These are phyloP conservation scores for Agrotis segetum DNA, from an alignment of 2,888 invertebrate species.

Conservation along the genomic window DNA sequence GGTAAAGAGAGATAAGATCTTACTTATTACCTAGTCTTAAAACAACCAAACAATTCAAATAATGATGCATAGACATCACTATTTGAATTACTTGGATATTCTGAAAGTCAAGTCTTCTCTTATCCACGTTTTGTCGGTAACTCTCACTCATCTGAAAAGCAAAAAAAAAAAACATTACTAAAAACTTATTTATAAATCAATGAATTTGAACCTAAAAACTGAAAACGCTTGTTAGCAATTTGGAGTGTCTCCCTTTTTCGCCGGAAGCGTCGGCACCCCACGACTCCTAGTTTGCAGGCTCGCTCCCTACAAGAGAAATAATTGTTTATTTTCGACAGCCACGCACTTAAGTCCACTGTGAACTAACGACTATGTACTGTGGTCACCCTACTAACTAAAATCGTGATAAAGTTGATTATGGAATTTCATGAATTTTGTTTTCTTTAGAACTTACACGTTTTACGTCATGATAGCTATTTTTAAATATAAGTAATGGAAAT, in stretches of 20 bases:
- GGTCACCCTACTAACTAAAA: slow-evolving; percentile 57
- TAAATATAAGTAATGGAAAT: no score
- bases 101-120: background rate
- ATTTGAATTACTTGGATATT: background rate
- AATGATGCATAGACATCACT: background rate
- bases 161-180: background rate
- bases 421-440: slow-evolving; percentile 66
- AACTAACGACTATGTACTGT: slow-evolving; percentile 75
- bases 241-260: slow-evolving; percentile 65
- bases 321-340: slow-evolving; percentile 89
- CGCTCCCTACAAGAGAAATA: slow-evolving; percentile 84
- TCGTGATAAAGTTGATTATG: slow-evolving; percentile 64
- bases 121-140: no score
- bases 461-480: background rate
- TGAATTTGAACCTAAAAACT: background rate
- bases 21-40: no score
- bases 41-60: no score
- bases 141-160: background rate
- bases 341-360: slow-evolving; percentile 78
- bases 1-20: slow-evolving; percentile 6
- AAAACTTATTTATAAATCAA: background rate
- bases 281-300: slow-evolving; percentile 76
- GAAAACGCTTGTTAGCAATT: slow-evolving; percentile 19
- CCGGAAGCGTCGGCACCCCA: slow-evolving; percentile 72
- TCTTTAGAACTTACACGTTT: slow-evolving; percentile 30